phyloP scores from a whole-genome alignment of 2,113 vertebrate genomes.

The Dolichallabes microphthalmus region DNA sequence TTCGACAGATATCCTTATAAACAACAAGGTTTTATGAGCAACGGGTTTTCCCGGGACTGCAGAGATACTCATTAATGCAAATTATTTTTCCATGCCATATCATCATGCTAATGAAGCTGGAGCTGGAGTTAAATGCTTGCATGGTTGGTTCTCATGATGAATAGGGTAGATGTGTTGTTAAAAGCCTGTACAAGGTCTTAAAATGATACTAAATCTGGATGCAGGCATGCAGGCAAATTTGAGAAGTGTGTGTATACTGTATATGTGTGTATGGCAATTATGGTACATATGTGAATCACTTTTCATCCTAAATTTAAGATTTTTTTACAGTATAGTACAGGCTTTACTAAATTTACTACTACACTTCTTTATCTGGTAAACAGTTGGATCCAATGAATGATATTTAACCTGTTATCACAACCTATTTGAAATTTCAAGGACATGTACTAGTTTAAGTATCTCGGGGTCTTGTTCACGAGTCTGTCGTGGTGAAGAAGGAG shows the following conservation, averaged over 20 bases:
- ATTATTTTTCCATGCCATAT: constrained; percentile 1
- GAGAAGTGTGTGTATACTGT: no score
- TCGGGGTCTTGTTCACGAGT: no score
- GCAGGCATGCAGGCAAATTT: background rate
- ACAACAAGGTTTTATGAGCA: constrained; percentile 1
- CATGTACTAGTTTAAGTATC: no score
- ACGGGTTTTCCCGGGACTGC: constrained; percentile 7
- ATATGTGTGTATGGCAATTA: no score
- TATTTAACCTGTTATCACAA: background rate
- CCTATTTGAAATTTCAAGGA: background rate
- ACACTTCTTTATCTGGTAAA: background rate
- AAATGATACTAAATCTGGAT: background rate
- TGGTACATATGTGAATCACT: background rate
- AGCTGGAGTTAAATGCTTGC: background rate
- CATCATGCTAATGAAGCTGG: constrained; percentile 15
- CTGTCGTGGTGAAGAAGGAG: no score
- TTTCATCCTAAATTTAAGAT: background rate
- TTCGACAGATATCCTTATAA: background rate
- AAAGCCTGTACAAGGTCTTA: background rate
- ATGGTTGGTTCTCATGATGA: background rate
- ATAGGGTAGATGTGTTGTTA: background rate
- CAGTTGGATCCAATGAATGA: background rate
- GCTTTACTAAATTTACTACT: background rate
- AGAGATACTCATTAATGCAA: background rate
- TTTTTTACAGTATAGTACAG: background rate